Conservation (phyloP, 2,888 invertebrate genomes). For the Cheilosia grossa region DNA sequence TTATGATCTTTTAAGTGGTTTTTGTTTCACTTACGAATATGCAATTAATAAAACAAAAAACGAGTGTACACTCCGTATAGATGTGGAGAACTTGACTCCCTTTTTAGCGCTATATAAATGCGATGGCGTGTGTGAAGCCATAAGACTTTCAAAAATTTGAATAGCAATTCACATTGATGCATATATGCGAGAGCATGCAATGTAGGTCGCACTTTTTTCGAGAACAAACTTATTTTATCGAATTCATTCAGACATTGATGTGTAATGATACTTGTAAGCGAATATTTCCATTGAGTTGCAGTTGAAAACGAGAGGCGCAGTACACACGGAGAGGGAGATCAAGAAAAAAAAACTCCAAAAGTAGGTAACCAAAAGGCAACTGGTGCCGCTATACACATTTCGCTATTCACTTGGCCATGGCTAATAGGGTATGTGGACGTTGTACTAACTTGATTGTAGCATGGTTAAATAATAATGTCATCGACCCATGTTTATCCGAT, state of each 20-base stretch:
- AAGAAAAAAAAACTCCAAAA: background rate
- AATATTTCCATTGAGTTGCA: conserved; percentile 6
- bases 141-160: conserved; percentile 10
- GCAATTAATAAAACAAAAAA: conserved; percentile 5
- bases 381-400: background rate
- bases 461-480: background rate
- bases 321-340: background rate
- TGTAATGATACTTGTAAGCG: background rate
- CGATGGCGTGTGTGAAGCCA: conserved; percentile 6
- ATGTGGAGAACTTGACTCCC: conserved; percentile 7
- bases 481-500: background rate
- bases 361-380: background rate
- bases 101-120: background rate
- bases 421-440: background rate
- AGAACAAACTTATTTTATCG: background rate
- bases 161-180: conserved; percentile 14
- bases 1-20: conserved; percentile 2
- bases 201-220: conserved; percentile 6
- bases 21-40: conserved; percentile 17
- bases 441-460: background rate
- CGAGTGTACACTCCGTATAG: background rate
- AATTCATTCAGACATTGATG: background rate
- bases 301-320: background rate
- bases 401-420: background rate
- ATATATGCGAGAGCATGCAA: background rate